Evolutionary conservation across 2,113 vertebrate genomes (phyloP).

Genomic region (Polypterus senegalus): DNA sequence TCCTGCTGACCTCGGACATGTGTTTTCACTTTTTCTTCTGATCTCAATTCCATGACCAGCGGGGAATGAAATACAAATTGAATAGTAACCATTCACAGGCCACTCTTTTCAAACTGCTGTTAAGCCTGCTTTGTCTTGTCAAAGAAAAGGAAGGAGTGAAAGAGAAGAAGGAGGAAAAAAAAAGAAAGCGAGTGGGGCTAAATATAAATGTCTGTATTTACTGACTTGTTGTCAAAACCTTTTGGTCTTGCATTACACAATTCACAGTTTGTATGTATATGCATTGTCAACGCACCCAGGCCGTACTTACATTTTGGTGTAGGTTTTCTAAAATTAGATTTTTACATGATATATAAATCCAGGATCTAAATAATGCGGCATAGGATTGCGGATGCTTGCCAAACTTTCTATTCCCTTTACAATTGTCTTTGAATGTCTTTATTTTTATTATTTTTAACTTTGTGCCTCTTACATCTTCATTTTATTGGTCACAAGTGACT

Average conservation of each 20-base stretch:
- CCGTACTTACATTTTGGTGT: too few relatives aligned
- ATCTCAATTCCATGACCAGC: slow-evolving; percentile 98
- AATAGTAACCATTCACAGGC: slow-evolving; percentile 99
- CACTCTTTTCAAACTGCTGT: slow-evolving; percentile 74
- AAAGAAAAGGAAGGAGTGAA: slow-evolving; percentile 35
- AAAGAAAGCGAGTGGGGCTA: slow-evolving; percentile 9
- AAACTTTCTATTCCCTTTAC: too few relatives aligned
- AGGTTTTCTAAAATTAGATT: too few relatives aligned
- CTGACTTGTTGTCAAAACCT: slow-evolving; percentile 40
- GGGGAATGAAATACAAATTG: slow-evolving; percentile 99
- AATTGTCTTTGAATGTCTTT: too few relatives aligned
- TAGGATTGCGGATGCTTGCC: too few relatives aligned
- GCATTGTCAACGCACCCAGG: too few relatives aligned
- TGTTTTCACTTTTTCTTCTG: slow-evolving; percentile 99
- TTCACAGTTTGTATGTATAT: slow-evolving; percentile 3
- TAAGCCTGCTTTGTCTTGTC: slow-evolving; percentile 86
- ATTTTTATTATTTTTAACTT: too few relatives aligned
- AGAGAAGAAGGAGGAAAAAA: slow-evolving; percentile 17
- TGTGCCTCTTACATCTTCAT: slow-evolving; percentile 12
- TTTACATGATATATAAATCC: too few relatives aligned
- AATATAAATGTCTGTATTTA: slow-evolving; percentile 65
- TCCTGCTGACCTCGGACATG: slow-evolving; percentile 95
- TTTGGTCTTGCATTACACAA: slow-evolving; percentile 17
- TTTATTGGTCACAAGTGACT: slow-evolving; percentile 37
- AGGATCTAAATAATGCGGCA: too few relatives aligned